Evolutionary conservation across 2,113 vertebrate genomes (phyloP), one percentile per base, ranked within the genome.

Genomic region (Polypterus bichir): DNA sequence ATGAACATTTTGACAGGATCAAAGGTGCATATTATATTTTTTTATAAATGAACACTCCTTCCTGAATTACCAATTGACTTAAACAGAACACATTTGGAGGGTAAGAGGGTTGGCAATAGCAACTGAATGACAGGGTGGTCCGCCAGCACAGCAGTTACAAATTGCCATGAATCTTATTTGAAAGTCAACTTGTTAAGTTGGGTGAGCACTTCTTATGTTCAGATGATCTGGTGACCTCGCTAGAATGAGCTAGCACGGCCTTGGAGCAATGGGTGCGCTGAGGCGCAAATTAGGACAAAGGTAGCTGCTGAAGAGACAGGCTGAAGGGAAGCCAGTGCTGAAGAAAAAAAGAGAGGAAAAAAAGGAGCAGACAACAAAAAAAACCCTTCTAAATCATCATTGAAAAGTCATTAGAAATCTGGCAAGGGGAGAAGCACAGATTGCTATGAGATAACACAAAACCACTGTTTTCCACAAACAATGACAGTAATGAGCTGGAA

Each of bases 381-480:
- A 57, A 71, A 80, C 64, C 66, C 80, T 76, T 72, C 75, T 88
- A 86, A 89, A 88, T 91, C 88, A 88, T 86, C 88, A 89, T 85
- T 75, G 80, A 77, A 91, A 92, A 90, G 83, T 87, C 89, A 90
- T 90, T 89, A 86, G 84, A 88, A 90, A 92, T 83, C 89, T 92
- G 90, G 79, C 67, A 68, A 77, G 81, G 72, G 75, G 76, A 80
- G 66, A 67, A 64, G 73, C 73, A 74, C 90, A 92, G 91, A 91
- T 91, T 92, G 92, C 75, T 69, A 62, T 68, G 73, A 70, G 65
- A 76, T 70, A 66, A 69, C 72, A 83, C 81, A 86, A 87, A 87
- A 80, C 78, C 73, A 76, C 60, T 75, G 75, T 77, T 90, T 82
- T 75, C 66, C 47, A 46, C 64, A 67, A 80, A 95, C 88, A 97